Evolutionary conservation across 2,888 invertebrate species (phyloP).

Genomic region (Troilus luridus): DNA sequence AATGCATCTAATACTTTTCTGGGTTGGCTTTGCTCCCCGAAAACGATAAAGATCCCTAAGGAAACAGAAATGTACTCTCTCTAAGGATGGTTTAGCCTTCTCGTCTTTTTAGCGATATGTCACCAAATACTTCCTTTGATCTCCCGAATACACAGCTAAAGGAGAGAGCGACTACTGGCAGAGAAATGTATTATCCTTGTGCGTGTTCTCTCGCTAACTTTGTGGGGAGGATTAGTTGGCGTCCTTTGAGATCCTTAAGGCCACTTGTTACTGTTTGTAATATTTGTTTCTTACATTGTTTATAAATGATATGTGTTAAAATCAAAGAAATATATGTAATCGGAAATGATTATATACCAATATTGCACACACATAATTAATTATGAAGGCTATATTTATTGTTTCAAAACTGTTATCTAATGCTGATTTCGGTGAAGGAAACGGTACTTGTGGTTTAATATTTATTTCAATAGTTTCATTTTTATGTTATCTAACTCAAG

Average conservation of each 20-base stretch:
- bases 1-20: no score
- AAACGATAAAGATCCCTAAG: not conserved
- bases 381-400: no score
- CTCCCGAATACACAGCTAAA: not conserved
- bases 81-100: not conserved
- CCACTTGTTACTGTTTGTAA: not conserved
- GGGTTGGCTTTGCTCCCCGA: no score
- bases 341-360: not conserved
- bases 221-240: not conserved
- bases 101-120: not conserved
- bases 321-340: not conserved
- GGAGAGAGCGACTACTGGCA: not conserved
- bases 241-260: not conserved
- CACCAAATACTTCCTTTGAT: conserved; percentile 11
- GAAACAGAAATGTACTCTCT: not conserved
- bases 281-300: not conserved
- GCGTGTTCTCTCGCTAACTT: not conserved
- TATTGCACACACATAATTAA: no score
- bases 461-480: no score
- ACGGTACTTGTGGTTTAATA: no score
- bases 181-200: not conserved
- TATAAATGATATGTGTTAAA: not conserved
- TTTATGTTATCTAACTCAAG: no score
- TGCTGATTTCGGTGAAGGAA: no score
- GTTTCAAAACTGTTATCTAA: no score